phyloP scores from a whole-genome alignment of 2,797 vertebrate genomes.

The Podargus strigoides region DNA sequence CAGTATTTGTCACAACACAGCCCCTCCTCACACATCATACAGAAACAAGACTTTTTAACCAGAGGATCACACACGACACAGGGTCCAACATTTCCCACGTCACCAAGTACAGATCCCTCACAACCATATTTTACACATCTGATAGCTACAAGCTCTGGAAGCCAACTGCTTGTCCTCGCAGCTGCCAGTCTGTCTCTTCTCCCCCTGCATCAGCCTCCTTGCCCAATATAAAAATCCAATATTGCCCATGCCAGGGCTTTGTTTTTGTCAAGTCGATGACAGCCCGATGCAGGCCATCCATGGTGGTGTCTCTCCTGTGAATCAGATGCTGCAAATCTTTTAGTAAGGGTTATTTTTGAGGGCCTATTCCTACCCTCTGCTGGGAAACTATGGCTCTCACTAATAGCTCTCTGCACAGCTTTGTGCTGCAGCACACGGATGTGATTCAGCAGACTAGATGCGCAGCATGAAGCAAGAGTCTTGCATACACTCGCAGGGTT shows the following conservation, averaged over 20 bases:
- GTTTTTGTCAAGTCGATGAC: background rate
- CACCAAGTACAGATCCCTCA: background rate
- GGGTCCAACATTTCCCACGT: rapidly evolving
- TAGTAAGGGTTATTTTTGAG: background rate
- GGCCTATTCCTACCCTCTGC: background rate
- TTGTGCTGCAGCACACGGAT: background rate
- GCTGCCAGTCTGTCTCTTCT: background rate
- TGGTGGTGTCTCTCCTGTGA: background rate
- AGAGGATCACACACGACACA: background rate
- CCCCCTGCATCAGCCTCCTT: background rate
- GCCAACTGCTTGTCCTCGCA: background rate
- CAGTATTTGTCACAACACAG: background rate
- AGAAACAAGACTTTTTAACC: background rate
- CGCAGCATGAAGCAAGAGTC: background rate
- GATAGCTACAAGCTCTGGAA: background rate
- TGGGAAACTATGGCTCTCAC: background rate
- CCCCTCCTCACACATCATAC: background rate
- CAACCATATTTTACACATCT: background rate
- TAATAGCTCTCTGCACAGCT: background rate
- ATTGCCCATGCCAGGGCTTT: background rate
- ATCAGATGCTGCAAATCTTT: background rate
- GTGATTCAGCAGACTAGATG: background rate
- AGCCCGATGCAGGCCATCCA: background rate
- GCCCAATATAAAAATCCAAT: background rate
- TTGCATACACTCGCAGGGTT: background rate